These are phyloP conservation scores for Tipula helvola DNA, from an alignment of 2,888 invertebrate genomes.

Conservation along the genomic window DNA sequence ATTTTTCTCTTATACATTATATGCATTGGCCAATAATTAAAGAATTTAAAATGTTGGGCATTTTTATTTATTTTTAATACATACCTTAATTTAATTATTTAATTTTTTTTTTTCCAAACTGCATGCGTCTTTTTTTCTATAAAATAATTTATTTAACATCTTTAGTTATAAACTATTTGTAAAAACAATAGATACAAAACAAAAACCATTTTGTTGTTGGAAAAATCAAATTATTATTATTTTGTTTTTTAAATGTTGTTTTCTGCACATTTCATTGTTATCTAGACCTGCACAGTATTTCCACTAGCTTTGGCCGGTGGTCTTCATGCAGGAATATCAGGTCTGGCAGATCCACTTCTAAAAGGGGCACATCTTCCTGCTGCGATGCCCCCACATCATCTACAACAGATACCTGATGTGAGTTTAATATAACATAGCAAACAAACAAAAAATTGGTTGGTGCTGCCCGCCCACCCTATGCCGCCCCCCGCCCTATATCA, in stretches of 20 bases:
- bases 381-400: constrained; percentile 37
- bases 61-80: not conserved
- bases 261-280: constrained; percentile 35
- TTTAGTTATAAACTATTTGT: not conserved
- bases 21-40: not conserved
- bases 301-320: constrained; percentile 38
- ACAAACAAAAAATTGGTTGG: constrained; percentile 23
- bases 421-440: constrained; percentile 26
- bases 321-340: constrained; percentile 38
- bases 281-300: constrained; percentile 37
- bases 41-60: not conserved
- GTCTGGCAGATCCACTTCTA: constrained; percentile 37
- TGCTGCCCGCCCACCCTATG: constrained; percentile 22
- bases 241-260: constrained; percentile 20
- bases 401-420: constrained; percentile 38
- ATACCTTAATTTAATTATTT: not conserved
- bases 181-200: constrained; percentile 8
- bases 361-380: constrained; percentile 37
- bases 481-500: constrained; percentile 9
- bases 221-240: constrained; percentile 19
- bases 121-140: constrained; percentile 10
- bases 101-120: constrained; percentile 5
- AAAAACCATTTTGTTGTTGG: constrained; percentile 18
- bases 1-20: not conserved
- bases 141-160: not conserved